Base-by-base conservation (phyloP, 2,113 vertebrate genomes). In the Cyanocitta stelleri region DNA sequence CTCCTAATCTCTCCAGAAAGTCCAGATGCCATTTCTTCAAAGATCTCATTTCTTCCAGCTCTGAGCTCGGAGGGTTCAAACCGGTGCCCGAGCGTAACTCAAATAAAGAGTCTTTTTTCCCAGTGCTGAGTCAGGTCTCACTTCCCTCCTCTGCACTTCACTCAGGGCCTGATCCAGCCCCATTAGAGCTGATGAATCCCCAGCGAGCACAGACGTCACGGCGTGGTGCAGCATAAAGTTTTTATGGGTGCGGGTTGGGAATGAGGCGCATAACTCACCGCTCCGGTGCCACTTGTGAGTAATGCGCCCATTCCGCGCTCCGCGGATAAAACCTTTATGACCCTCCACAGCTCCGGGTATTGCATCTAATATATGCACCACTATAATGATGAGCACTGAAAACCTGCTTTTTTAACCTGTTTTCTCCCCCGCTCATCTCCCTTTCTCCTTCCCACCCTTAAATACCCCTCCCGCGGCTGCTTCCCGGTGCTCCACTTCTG, bases 301-400 rank as follows among this genome's bases (percentile, higher is more conserved):
- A 39, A 97, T 96, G 96, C 88, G 3, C 92, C 96, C 90, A 95
- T 97, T 94, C 92, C 93, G 19, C 68, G 30, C 88, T 93, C 82
- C 4, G 16, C 6, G 83, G 96, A 96, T 96, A 97, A 97, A 97
- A 96, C 96, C 95, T 97, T 96, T 96, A 97, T 86, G 87, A 94
- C 92, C 93, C 83, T 63, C 46, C 63, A 3, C 93, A 79, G 94
- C 68, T 27, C 76, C 2, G 0, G 56, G 76, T 77, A 84, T 78
- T 95, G 80, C 95, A 84, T 92, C 88, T 96, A 93, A 96, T 93
- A 75, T 95, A 97, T 96, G 95, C 95, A 88, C 92, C 6, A 1
- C 93, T 37, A 27, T 95, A 96, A 96, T 90, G 94, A 95, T 1
- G 37, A 95, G 84, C 80, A 72, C 89, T 92, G 85, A 93, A 90